phyloP scores from a whole-genome alignment of 2,113 vertebrate genomes.

The Mugil cephalus region DNA sequence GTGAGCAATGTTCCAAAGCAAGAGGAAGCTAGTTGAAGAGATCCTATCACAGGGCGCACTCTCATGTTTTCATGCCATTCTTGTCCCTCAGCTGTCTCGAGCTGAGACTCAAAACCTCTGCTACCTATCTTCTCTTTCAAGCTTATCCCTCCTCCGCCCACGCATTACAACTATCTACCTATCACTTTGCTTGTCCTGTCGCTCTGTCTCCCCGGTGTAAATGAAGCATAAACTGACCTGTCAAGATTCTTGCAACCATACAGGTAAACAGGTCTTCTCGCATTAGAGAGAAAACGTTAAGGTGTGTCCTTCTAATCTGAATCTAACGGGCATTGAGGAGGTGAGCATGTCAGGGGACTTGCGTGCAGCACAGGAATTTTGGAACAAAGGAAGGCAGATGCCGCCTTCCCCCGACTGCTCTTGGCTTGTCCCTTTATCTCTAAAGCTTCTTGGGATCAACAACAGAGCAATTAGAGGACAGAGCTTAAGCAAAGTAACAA shows the following conservation, averaged over 20 bases:
- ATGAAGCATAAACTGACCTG: constrained; percentile 68
- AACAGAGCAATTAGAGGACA: constrained; percentile 31
- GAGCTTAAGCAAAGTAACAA: constrained; percentile 33
- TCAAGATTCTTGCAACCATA: constrained; percentile 70
- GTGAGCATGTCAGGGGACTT: constrained; percentile 75
- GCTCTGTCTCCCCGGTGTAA: constrained; percentile 48
- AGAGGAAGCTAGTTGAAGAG: constrained; percentile 76
- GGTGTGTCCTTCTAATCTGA: constrained; percentile 66
- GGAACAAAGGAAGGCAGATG: constrained; percentile 77
- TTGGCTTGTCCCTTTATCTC: constrained; percentile 66
- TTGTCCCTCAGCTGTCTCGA: constrained; percentile 55
- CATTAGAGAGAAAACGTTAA: constrained; percentile 31
- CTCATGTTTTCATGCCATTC: constrained; percentile 71
- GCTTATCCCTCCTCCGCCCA: constrained; percentile 51
- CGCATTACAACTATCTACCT: constrained; percentile 36
- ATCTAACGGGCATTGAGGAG: constrained; percentile 54
- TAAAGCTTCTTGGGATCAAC: constrained; percentile 47
- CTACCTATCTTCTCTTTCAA: constrained; percentile 59
- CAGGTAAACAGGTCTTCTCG: constrained; percentile 50
- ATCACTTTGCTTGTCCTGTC: constrained; percentile 25
- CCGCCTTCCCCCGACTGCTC: constrained; percentile 42
- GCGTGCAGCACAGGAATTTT: constrained; percentile 78
- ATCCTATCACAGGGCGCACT: constrained; percentile 78
- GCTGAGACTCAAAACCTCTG: constrained; percentile 41
- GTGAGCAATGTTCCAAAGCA: constrained; percentile 80